phyloP scores from a whole-genome alignment of 1,140 invertebrate species.

The Himalopsyche phryganea region DNA sequence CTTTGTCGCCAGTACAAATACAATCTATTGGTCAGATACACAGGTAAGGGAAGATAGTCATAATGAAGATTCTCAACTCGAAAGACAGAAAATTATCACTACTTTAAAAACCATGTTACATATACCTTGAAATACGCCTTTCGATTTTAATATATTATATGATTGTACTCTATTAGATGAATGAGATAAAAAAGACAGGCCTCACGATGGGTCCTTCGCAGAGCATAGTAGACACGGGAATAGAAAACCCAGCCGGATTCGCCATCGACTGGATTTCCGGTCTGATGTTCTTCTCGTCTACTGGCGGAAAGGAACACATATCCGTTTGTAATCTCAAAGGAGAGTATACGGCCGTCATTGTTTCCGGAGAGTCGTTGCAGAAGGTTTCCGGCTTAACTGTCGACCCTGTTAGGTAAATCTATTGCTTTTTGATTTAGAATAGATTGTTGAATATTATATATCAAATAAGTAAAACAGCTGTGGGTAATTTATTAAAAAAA shows the following conservation, averaged over 20 bases:
- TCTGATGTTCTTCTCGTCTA: conserved; percentile 65
- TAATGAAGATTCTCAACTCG: no score
- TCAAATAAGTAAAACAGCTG: no score
- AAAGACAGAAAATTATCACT: no score
- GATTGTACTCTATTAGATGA: no score
- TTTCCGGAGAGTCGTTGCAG: conserved; percentile 34
- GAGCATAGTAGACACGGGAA: conserved; percentile 72
- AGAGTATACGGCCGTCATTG: conserved; percentile 59
- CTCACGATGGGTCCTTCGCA: conserved; percentile 64
- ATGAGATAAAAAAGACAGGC: conserved; percentile 69
- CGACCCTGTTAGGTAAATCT: conserved; percentile 58
- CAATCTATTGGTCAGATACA: conserved; percentile 77
- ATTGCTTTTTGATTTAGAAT: no score
- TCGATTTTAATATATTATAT: no score
- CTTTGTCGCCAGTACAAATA: conserved; percentile 61
- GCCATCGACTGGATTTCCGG: conserved; percentile 74
- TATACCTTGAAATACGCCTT: no score
- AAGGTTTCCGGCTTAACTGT: conserved; percentile 58
- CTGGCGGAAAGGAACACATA: conserved; percentile 54
- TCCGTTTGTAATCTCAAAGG: conserved; percentile 69
- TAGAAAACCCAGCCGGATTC: conserved; percentile 58
- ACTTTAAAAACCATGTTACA: no score
- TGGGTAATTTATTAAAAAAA: no score
- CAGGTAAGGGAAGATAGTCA: conserved; percentile 54
- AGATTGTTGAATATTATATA: no score